Base-by-base conservation (phyloP, 2,888 invertebrate species). In the Rhyacophila evoluta region DNA sequence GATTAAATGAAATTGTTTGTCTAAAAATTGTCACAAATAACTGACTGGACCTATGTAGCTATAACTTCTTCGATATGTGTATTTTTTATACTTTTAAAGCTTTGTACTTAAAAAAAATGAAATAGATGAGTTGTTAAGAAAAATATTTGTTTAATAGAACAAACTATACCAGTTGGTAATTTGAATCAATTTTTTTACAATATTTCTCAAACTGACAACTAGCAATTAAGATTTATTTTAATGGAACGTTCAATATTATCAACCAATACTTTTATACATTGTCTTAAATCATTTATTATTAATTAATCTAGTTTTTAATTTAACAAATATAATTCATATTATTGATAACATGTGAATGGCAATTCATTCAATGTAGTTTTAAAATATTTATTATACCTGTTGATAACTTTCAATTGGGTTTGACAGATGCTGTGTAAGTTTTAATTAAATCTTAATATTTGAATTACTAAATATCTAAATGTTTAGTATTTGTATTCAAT, bases 401-500 rank as follows among this genome's bases (percentile, higher is more conserved):
- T 81, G 79, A 74, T 68, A 77, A 89, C 89, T 90, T 90, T 90
- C 90, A 88, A 89, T 89, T 89, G 90, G 89, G 90, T 90, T 90
- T 85, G 85, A 88, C 80, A 84, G 88, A 88, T 38, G n/a, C 72
- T 15, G 37, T 2, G n/a, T 5, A 12, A 10, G 41, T 15, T 41
- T 12, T 11, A 10, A 3, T 25, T 2, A 68, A 33, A 33, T 33
- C 29, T 33, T 4, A 33, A 33, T 33, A 33, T 2, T n/a, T n/a
- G n/a, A n/a, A n/a, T n/a, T n/a, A n/a, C n/a, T n/a, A n/a, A n/a
- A n/a, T n/a, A n/a, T n/a, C n/a, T n/a, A n/a, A n/a, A n/a, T n/a
- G n/a, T n/a, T n/a, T n/a, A n/a, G n/a, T n/a, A n/a, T n/a, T n/a
- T n/a, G n/a, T n/a, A n/a, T n/a, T n/a, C n/a, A n/a, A n/a, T n/a